Conservation (phyloP, 2,888 invertebrate genomes). For the Scaptomyza flava region DNA sequence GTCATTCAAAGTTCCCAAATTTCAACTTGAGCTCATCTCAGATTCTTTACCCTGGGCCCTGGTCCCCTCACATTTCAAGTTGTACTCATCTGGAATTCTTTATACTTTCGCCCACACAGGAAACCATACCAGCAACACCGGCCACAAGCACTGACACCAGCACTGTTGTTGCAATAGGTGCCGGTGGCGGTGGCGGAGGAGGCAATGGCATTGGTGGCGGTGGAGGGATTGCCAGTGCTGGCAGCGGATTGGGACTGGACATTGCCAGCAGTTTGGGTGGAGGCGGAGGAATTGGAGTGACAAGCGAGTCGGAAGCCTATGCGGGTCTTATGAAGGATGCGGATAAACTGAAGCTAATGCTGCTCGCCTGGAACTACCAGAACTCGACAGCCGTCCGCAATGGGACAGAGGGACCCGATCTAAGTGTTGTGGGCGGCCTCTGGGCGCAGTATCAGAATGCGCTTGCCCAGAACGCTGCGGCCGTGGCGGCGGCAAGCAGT, state of each 20-base stretch:
- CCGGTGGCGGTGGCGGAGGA: slow-evolving; percentile 49
- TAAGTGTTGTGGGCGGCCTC: slow-evolving; percentile 88
- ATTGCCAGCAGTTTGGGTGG: slow-evolving; percentile 62
- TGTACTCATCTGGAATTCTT: slow-evolving; percentile 29
- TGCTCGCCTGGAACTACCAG: slow-evolving; percentile 95
- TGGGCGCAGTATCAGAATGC: slow-evolving; percentile 95
- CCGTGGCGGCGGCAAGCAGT: slow-evolving; percentile 84
- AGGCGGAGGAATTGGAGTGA: slow-evolving; percentile 52
- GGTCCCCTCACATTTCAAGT: slow-evolving; percentile 6
- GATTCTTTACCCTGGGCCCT: slow-evolving; percentile 1
- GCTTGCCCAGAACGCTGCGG: slow-evolving; percentile 88
- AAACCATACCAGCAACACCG: slow-evolving; percentile 82
- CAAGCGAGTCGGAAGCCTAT: slow-evolving; percentile 81
- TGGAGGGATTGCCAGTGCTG: slow-evolving; percentile 31
- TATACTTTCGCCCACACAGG: slow-evolving; percentile 53
- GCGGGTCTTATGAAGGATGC: slow-evolving; percentile 89
- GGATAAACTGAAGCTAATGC: slow-evolving; percentile 94
- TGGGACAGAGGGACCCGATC: slow-evolving; percentile 85
- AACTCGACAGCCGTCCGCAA: slow-evolving; percentile 89
- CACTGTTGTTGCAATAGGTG: slow-evolving; percentile 64
- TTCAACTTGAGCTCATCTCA: slow-evolving; percentile 32
- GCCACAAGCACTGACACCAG: slow-evolving; percentile 74
- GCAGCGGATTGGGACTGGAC: slow-evolving; percentile 51
- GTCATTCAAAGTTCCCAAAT: slow-evolving; percentile 60
- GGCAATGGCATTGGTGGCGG: slow-evolving; percentile 39